phyloP scores from a whole-genome alignment of 2,797 vertebrate species.

The Aratinga solstitialis region DNA sequence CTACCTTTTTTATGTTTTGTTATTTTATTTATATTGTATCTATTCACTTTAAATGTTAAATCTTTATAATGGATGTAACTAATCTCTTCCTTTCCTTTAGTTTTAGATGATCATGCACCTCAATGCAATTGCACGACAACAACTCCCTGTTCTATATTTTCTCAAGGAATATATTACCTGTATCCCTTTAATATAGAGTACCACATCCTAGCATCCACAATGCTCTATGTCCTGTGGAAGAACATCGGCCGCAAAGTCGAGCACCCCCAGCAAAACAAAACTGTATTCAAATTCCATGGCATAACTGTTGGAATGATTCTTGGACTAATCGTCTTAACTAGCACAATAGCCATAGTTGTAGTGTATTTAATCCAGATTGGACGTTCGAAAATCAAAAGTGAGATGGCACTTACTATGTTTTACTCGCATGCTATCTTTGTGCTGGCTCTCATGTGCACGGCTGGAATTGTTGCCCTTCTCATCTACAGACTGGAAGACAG shows the following conservation, averaged over 20 bases:
- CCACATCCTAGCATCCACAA: constrained; percentile 93
- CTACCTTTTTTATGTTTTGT: background rate
- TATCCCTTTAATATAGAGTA: constrained; percentile 98
- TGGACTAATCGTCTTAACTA: constrained; percentile 85
- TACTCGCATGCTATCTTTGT: constrained; percentile 87
- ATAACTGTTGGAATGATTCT: constrained; percentile 82
- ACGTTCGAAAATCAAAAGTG: constrained; percentile 79
- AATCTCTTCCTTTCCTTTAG: constrained; percentile 41
- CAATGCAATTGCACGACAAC: constrained; percentile 90
- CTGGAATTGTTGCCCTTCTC: constrained; percentile 81
- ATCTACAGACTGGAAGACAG: constrained; percentile 85
- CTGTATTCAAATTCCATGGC: constrained; percentile 76
- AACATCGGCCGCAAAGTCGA: constrained; percentile 91
- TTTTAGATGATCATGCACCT: constrained; percentile 81
- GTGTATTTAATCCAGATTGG: constrained; percentile 90
- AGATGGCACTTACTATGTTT: constrained; percentile 89
- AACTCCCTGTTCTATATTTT: constrained; percentile 86
- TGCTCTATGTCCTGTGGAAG: constrained; percentile 97
- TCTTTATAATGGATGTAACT: background rate
- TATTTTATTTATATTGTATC: background rate
- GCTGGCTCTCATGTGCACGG: constrained; percentile 86
- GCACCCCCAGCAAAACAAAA: constrained; percentile 77
- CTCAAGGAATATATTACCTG: constrained; percentile 90
- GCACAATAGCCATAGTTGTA: constrained; percentile 89
- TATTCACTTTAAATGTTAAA: background rate